phyloP scores from a whole-genome alignment of 2,113 vertebrate genomes.

The Larimichthys crocea region DNA sequence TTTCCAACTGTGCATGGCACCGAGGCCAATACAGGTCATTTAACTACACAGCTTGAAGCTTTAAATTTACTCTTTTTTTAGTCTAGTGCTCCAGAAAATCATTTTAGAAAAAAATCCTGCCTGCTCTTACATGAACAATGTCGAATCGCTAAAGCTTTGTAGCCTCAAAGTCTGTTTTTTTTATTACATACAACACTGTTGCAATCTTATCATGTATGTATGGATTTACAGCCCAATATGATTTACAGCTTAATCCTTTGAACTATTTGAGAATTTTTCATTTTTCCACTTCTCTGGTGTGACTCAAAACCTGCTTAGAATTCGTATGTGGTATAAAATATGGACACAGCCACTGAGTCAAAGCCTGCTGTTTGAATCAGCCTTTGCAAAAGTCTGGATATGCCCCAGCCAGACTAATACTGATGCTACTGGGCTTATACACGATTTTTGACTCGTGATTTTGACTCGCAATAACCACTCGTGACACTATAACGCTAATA shows the following conservation, averaged over 20 bases:
- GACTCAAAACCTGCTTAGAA: not conserved
- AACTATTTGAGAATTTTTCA: conserved; percentile 2
- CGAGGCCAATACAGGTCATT: not conserved
- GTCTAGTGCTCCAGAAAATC: not conserved
- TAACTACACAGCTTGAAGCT: conserved; percentile 3
- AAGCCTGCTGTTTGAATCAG: conserved; percentile 7
- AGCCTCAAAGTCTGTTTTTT: not conserved
- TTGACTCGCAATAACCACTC: not conserved
- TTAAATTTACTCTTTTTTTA: not conserved
- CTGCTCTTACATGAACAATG: not conserved
- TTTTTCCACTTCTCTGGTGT: not conserved
- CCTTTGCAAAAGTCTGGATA: not conserved
- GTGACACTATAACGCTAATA: not conserved
- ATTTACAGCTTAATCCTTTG: not conserved
- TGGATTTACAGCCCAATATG: not conserved
- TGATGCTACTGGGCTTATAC: not conserved
- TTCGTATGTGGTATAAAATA: not conserved
- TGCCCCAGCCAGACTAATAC: not conserved
- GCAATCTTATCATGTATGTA: not conserved
- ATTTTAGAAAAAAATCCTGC: not conserved
- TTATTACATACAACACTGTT: not conserved
- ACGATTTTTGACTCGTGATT: not conserved
- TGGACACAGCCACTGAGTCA: not conserved
- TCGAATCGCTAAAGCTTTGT: not conserved
- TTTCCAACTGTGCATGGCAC: not conserved